Evolutionary conservation across 30 jellyfish, hydroid and myxozoan genomes (phyloP).

Genomic region (Aurelia coerulea): DNA sequence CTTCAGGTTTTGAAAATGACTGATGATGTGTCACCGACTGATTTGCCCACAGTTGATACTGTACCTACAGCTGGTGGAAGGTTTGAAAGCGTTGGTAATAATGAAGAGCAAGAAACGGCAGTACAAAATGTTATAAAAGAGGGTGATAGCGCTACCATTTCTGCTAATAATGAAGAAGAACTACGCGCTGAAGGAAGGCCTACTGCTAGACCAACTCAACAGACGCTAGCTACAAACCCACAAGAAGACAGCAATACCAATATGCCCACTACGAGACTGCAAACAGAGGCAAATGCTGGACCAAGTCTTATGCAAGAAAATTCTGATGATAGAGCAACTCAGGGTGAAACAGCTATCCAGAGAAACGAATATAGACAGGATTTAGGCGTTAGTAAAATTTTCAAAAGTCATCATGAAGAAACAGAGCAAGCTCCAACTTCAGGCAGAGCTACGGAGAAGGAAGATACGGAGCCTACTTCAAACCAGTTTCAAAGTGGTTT

Average conservation of each 20-base stretch:
- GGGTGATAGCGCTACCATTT: not conserved
- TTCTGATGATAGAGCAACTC: too few species aligned
- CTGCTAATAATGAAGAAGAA: too few species aligned
- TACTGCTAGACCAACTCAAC: too few species aligned
- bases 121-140: not conserved
- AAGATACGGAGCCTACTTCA: too few species aligned
- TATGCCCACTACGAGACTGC: not conserved
- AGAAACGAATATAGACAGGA: not conserved
- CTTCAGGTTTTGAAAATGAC: constrained; percentile 18
- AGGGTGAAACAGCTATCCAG: too few species aligned
- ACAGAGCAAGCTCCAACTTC: not conserved
- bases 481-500: not conserved
- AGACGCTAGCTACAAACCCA: not conserved
- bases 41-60: not conserved
- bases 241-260: not conserved
- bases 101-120: not conserved
- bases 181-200: too few species aligned
- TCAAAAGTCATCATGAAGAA: not conserved
- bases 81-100: not conserved
- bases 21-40: not conserved
- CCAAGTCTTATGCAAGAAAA: not conserved
- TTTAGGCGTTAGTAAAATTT: not conserved
- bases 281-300: not conserved
- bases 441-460: not conserved
- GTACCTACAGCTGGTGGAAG: not conserved